These are phyloP conservation scores for Apocheima hispidaria DNA, from an alignment of 2,888 invertebrate genomes.

Conservation along the genomic window DNA sequence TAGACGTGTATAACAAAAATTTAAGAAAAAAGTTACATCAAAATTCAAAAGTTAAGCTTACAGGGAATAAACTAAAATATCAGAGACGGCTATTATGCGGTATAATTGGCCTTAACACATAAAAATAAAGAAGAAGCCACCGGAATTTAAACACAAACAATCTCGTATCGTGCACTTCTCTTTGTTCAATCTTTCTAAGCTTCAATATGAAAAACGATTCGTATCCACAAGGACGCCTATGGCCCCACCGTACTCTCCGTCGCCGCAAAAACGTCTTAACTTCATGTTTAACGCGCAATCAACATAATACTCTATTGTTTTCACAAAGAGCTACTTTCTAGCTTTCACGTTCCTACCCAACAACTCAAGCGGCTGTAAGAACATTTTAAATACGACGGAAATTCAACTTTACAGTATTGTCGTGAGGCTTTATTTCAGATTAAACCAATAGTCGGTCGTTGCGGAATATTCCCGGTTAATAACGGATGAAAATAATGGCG, in stretches of 20 bases:
- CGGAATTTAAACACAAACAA: conserved; percentile 51
- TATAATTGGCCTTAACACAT: conserved; percentile 24
- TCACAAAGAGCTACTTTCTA: conserved; percentile 54
- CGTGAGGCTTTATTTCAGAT: conserved; percentile 57
- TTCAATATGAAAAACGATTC: conserved; percentile 70
- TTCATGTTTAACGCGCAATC: conserved; percentile 50
- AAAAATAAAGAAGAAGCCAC: conserved; percentile 37
- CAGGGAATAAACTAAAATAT: not conserved
- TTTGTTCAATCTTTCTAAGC: conserved; percentile 64
- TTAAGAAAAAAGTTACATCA: not conserved
- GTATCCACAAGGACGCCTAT: conserved; percentile 61
- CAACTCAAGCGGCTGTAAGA: conserved; percentile 50
- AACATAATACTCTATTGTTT: conserved; percentile 62
- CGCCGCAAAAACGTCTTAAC: conserved; percentile 54
- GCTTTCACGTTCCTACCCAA: conserved; percentile 33
- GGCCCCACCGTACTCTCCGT: conserved; percentile 46
- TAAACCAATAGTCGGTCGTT: conserved; percentile 51
- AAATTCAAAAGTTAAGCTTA: not conserved
- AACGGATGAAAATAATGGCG: conserved; percentile 73
- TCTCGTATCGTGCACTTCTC: conserved; percentile 51
- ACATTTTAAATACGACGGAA: conserved; percentile 55
- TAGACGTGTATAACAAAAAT: not conserved
- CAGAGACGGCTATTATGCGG: conserved; percentile 27
- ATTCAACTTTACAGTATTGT: conserved; percentile 62
- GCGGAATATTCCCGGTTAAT: conserved; percentile 62